A percentile compares a stretch with the other conserved stretches of the same genome.
These are phyloP conservation scores for Peromyscus aztecus DNA, from an alignment of 2,797 vertebrate genomes.

Conservation along the genomic window DNA sequence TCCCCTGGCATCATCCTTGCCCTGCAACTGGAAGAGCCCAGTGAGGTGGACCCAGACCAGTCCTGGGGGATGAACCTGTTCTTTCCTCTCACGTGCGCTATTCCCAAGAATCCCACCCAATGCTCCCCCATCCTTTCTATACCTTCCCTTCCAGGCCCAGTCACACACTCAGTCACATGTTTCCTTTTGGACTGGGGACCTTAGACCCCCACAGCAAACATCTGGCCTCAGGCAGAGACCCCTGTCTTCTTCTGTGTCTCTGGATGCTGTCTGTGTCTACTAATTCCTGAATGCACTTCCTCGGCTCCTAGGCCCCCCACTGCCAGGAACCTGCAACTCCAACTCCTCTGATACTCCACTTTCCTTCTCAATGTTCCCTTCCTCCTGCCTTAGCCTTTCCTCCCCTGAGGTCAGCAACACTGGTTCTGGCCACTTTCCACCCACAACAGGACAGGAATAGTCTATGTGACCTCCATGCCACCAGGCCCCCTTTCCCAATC, in stretches of 20 bases:
- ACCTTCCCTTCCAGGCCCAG: background rate
- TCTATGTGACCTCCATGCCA: background rate
- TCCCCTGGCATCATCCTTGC: background rate
- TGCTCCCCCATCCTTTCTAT: background rate
- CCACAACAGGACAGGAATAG: background rate
- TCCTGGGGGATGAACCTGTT: fast-evolving
- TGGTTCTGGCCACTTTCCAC: background rate
- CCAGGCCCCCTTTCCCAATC: background rate
- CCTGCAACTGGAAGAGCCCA: background rate
- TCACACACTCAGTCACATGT: background rate
- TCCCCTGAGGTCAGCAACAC: background rate
- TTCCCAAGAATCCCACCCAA: background rate
- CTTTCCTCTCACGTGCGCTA: background rate
- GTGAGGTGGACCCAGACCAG: background rate
- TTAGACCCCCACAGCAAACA: background rate
- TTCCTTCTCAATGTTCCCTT: background rate
- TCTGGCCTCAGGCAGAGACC: background rate
- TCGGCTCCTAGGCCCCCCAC: background rate
- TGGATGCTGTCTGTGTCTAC: fast-evolving
- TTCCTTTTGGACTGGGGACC: background rate
- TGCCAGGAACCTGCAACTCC: background rate
- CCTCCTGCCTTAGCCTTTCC: too few relatives aligned
- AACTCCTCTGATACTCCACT: background rate
- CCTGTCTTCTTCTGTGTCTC: background rate
- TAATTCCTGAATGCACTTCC: background rate